phyloP scores from a whole-genome alignment of 2,888 invertebrate species.

The Sarcophaga carnaria region DNA sequence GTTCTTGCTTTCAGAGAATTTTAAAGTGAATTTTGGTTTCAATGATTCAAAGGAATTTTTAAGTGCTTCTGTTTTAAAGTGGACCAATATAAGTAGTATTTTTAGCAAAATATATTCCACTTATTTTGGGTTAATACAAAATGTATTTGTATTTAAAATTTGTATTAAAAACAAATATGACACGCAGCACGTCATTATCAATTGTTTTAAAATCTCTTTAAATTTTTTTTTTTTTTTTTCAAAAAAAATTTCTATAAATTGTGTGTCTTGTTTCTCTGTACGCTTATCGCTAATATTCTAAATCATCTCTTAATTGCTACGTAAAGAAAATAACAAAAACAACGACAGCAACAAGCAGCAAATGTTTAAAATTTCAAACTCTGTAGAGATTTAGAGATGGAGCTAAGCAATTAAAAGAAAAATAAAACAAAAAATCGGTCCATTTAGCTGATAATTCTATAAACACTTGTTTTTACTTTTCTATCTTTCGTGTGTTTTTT shows the following conservation, averaged over 20 bases:
- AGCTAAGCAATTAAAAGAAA: not conserved
- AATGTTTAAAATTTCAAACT: slow-evolving; percentile 13
- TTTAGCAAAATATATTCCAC: no score
- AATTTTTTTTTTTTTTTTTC: slow-evolving; percentile 3
- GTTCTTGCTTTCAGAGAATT: no score
- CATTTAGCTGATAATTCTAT: slow-evolving; percentile 38
- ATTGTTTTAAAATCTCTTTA: not conserved
- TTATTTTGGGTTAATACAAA: no score
- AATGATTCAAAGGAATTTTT: no score
- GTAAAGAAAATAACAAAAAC: not conserved
- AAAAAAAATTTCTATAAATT: not conserved
- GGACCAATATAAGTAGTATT: no score
- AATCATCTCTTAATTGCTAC: slow-evolving; percentile 46
- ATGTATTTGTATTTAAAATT: not conserved
- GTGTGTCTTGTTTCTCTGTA: not conserved
- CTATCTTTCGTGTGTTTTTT: no score
- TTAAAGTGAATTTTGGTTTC: no score
- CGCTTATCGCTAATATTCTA: slow-evolving; percentile 45
- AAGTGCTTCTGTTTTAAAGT: no score
- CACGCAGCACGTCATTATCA: slow-evolving; percentile 31
- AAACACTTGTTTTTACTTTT: slow-evolving; percentile 30
- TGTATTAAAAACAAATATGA: not conserved
- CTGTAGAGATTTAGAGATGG: slow-evolving; percentile 10
- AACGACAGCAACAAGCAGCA: not conserved
- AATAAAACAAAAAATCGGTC: slow-evolving; percentile 30